Evolutionary conservation across 2,888 invertebrate species (phyloP), one percentile per base, ranked within the genome.

Genomic region (Andrena haemorrhoa): DNA sequence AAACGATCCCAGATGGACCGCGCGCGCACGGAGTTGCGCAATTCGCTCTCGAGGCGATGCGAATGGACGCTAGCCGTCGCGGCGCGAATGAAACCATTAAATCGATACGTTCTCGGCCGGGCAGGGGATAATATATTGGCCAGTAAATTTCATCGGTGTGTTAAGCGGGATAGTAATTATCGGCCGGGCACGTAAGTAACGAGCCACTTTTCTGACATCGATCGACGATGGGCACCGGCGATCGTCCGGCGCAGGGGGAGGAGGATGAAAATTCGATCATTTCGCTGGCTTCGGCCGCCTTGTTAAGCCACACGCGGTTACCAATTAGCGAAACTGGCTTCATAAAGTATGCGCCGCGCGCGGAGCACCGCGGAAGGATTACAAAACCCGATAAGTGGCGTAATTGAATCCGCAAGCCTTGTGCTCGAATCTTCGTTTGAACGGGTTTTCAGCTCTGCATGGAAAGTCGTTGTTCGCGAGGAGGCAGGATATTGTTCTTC

Each of bases 151-250:
- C 79, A 74, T 81, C 79, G 70, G 63, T 47, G 63, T 65, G 79
- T 69, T 87, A 79, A 87, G 75, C 77, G 71, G 70, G 53, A 64
- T 83, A 78, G 80, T 86, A 85, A 88, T 88, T 84, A 88, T 85
- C 75, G 68, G 65, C 47, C 61, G 33, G 26, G 12, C 33, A 33
- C 35, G 58, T 71, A 79, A 81, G 77, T 86, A 88, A 86, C 82
- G 79, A 79, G 84, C 72, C 77, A 68, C 66, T 75, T 75, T 35
- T 33, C 83, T 51, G 68, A 49, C 26, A 1, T 1, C 6, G 12
- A 31, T 16, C 51, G 41, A 49, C 60, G 47, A 68, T 41, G 49
- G n/a, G 26, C 12, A 35, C 6, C 23, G 26, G 4, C 12, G 73
- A 64, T 68, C 53, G 26, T 12, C 20, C 20, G 6, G 0, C 1